Evolutionary conservation across 1,140 invertebrate genomes (phyloP).

Genomic region (Delia radicum): DNA sequence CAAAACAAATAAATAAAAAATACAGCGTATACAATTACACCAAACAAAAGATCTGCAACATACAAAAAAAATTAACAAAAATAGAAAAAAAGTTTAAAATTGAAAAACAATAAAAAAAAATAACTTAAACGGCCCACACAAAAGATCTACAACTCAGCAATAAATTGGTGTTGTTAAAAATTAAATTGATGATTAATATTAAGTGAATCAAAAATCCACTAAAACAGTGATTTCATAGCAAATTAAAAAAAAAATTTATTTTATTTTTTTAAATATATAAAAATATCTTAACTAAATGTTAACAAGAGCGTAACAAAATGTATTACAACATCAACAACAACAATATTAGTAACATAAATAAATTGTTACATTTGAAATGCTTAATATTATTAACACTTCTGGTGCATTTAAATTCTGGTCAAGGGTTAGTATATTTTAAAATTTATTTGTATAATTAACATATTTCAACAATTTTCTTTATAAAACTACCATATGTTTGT

Average conservation of each 20-base stretch:
- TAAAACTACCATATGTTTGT: neutral
- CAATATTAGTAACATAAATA: neutral
- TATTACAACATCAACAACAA: neutral
- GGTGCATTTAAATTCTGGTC: conserved; percentile 25
- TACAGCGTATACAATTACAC: neutral
- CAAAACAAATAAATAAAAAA: neutral
- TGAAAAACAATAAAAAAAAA: neutral
- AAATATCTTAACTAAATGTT: conserved; percentile 2
- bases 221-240: neutral
- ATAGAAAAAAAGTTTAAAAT: neutral
- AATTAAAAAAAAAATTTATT: neutral
- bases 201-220: neutral
- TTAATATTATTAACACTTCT: neutral
- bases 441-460: neutral
- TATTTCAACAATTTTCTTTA: neutral
- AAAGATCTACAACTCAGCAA: neutral
- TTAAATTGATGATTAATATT: neutral
- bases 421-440: conserved; percentile 27
- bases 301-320: conserved; percentile 9
- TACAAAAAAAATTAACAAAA: neutral
- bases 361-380: conserved; percentile 5
- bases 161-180: neutral
- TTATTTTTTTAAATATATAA: neutral
- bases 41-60: neutral
- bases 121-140: neutral